Evolutionary conservation across 1,140 invertebrate genomes (phyloP).

Genomic region (Akabosia matsudoensis): DNA sequence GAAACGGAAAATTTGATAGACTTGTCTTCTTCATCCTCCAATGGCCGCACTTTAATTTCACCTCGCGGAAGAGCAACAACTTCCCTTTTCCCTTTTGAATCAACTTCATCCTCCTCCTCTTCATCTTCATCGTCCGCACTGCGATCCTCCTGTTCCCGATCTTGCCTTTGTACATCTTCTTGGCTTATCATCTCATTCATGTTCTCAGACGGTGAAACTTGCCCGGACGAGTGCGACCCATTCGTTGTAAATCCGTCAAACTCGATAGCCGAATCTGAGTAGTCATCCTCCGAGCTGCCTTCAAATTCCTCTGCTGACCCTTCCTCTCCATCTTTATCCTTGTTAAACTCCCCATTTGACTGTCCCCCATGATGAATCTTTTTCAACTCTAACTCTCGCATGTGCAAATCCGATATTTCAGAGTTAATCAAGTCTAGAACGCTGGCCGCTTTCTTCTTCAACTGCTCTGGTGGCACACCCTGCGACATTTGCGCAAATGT

Average conservation of each 20-base stretch:
- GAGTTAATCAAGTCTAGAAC: conserved; percentile 35
- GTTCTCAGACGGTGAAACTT: conserved; percentile 26
- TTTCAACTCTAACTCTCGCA: conserved; percentile 33
- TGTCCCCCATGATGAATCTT: neutral
- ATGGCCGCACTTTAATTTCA: conserved; percentile 28
- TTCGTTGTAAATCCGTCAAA: conserved; percentile 24
- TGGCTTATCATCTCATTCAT: conserved; percentile 1
- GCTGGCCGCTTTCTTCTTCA: conserved; percentile 31
- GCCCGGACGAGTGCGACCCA: conserved; percentile 23
- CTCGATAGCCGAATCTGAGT: conserved; percentile 31
- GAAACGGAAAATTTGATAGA: neutral
- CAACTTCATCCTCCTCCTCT: neutral
- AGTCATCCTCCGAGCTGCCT: conserved; percentile 28
- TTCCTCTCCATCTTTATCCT: conserved; percentile 12
- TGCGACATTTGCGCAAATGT: conserved; percentile 31
- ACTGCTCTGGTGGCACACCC: conserved; percentile 22
- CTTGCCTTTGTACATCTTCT: neutral
- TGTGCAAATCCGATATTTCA: conserved; percentile 34
- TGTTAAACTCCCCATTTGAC: neutral
- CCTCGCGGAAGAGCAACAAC: neutral
- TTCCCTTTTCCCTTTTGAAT: neutral
- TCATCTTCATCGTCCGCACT: neutral
- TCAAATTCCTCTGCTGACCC: neutral
- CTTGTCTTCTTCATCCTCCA: conserved; percentile 31
- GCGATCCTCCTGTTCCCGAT: neutral